Base-by-base conservation (phyloP, 1,140 invertebrate species). In the Pseudomyrmex pallidus region DNA sequence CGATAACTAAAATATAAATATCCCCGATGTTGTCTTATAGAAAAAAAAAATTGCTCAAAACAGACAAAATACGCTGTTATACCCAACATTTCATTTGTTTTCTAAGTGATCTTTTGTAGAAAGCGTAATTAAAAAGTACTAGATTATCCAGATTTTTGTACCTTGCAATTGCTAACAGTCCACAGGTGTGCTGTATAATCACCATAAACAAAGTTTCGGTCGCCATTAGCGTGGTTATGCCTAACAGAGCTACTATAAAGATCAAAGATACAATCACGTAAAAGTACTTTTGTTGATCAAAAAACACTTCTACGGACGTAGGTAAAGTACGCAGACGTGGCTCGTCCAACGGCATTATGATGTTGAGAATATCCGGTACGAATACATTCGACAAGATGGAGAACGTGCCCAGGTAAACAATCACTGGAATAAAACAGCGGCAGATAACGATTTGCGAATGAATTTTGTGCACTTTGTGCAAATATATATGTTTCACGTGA, bases 281-380 rank as follows among this genome's bases (percentile, higher is more conserved):
- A 22, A 78, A 78, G 22, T 64, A 25, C 46, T 67, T 22, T 54
- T 67, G 44, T 13, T 67, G 50, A 54, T 78, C 74, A 57, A 20
- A 20, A 78, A 20, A 12, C 48, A 50, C n/a, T 50, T 44, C 44
- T 44, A 64, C 0, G 13, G 62, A 35, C 13, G n/a, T 46, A 4
- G 62, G 25, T 13, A 64, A 13, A 35, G 35, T 10, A 13, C 44
- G 62, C 12, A n/a, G 44, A 35, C 62, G 62, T 12, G 62, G 44
- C n/a, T 46, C 22, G 8, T 64, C 44, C 4, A 64, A 5, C 17
- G 62, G 62, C n/a, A 9, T 17, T 2, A 64, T 20, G 3, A 64
- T 4, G n/a, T 64, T n/a, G 1, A 64, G 22, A n/a, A 64, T 15
- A 35, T 64, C 44, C 9, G 62, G 62, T 48, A 64, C 4, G n/a